phyloP scores from a whole-genome alignment of 2,113 vertebrate species.

The Prionailurus viverrinus region DNA sequence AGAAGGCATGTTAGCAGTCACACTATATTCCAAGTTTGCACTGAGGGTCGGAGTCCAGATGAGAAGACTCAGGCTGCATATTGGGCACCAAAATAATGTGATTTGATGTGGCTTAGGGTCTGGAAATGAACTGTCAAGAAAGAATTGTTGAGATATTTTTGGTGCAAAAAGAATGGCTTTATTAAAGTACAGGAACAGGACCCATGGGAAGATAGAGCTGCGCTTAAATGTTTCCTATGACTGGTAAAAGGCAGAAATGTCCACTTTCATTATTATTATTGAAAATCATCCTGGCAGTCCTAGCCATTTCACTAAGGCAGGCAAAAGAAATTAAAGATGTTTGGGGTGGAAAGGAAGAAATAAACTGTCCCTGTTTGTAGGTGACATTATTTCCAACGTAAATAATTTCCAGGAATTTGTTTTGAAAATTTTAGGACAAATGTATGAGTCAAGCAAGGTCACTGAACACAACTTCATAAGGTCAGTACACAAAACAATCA shows the following conservation, averaged over 20 bases:
- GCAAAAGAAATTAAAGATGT: slow-evolving; percentile 2
- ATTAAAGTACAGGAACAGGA: background rate
- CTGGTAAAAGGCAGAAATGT: background rate
- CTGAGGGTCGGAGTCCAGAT: background rate
- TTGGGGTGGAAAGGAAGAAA: background rate
- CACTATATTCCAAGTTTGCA: background rate
- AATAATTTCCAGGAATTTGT: background rate
- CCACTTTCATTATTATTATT: background rate
- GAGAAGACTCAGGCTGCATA: background rate
- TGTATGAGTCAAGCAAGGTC: background rate
- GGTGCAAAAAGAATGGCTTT: background rate
- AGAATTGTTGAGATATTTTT: background rate
- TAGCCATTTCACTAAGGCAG: background rate
- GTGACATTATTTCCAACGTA: background rate
- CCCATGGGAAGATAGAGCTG: background rate
- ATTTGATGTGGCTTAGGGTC: background rate
- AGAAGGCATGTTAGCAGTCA: background rate
- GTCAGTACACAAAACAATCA: background rate
- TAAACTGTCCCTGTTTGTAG: background rate
- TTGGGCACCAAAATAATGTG: background rate
- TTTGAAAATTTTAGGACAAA: slow-evolving; percentile 28
- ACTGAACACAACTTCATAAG: background rate
- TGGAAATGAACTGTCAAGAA: background rate
- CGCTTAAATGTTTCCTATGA: background rate
- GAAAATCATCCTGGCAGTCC: background rate